Conservation (phyloP, 2,113 vertebrate species). For the Limanda limanda region DNA sequence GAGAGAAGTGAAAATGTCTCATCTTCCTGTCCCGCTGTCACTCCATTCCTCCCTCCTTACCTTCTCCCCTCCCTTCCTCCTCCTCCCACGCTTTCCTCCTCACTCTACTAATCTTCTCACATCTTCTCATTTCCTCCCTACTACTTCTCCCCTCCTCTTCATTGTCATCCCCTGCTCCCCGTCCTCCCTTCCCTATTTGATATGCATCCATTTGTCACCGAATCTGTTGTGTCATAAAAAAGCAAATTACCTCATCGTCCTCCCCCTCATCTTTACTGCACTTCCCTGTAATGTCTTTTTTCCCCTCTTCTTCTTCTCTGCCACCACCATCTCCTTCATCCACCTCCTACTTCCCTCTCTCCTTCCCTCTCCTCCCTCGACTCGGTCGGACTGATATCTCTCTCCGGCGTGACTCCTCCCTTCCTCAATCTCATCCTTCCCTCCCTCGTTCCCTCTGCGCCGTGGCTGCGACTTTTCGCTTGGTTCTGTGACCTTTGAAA, state of each 20-base stretch:
- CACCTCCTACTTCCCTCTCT: not conserved
- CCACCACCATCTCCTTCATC: slow-evolving; percentile 12
- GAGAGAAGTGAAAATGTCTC: slow-evolving; percentile 21
- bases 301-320: not conserved
- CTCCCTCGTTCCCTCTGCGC: too few relatives aligned
- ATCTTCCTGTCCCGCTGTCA: slow-evolving; percentile 14
- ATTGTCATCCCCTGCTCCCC: not conserved
- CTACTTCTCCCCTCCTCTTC: slow-evolving; percentile 15
- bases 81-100: slow-evolving; percentile 20
- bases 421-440: too few relatives aligned
- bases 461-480: slow-evolving; percentile 59
- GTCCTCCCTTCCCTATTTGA: slow-evolving; percentile 68
- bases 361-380: slow-evolving; percentile 8
- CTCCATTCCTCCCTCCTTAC: slow-evolving; percentile 10
- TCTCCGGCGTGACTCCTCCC: not conserved
- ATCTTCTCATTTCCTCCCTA: slow-evolving; percentile 57
- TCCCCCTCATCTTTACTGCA: slow-evolving; percentile 30
- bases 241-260: slow-evolving; percentile 64
- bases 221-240: slow-evolving; percentile 63
- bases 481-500: slow-evolving; percentile 73
- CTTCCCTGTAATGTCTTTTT: not conserved
- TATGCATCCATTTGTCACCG: slow-evolving; percentile 61
- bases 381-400: slow-evolving; percentile 11
- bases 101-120: slow-evolving; percentile 25
- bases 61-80: slow-evolving; percentile 9